Evolutionary conservation across 92 coral and sea anemone genomes (phyloP).

Genomic region (Palythoa heliodiscus): DNA sequence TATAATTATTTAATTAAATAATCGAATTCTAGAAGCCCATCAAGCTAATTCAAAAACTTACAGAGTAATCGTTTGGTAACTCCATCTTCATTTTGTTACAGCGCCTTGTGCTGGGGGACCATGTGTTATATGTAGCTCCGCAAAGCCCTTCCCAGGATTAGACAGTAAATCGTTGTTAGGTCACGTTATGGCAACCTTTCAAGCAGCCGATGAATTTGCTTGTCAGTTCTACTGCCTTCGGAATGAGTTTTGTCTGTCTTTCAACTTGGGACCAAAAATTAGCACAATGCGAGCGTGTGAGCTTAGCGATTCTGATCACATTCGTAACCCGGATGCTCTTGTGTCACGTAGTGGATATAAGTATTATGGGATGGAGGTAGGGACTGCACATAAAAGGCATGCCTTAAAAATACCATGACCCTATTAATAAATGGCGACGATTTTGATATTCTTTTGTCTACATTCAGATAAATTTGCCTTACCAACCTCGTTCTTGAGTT

Average conservation of each 20-base stretch:
- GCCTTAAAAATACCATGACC: no score
- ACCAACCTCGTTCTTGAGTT: no score
- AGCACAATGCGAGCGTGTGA: constrained; percentile 5
- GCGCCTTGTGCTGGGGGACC: neutral
- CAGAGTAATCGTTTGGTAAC: neutral
- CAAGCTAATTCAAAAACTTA: no score
- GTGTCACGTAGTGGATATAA: constrained; percentile 10
- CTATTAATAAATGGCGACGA: no score
- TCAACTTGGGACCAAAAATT: constrained; percentile 18
- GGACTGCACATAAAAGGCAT: no score
- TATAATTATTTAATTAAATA: no score
- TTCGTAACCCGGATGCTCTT: neutral
- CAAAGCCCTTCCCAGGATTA: neutral
- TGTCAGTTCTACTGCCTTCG: constrained; percentile 19
- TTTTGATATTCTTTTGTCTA: no score
- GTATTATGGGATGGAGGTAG: constrained; percentile 31
- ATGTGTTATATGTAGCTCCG: constrained; percentile 1
- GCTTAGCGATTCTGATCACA: constrained; percentile 31
- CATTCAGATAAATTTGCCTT: no score
- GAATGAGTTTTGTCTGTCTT: constrained; percentile 16
- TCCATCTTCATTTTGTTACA: neutral
- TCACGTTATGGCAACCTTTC: constrained; percentile 22
- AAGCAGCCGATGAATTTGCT: neutral
- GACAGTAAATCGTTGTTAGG: constrained; percentile 13
- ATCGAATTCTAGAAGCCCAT: no score